A percentile compares a stretch with the other conserved stretches of the same genome.
Conservation (phyloP, 2,797 vertebrate species). For the Salarias fasciatus region DNA sequence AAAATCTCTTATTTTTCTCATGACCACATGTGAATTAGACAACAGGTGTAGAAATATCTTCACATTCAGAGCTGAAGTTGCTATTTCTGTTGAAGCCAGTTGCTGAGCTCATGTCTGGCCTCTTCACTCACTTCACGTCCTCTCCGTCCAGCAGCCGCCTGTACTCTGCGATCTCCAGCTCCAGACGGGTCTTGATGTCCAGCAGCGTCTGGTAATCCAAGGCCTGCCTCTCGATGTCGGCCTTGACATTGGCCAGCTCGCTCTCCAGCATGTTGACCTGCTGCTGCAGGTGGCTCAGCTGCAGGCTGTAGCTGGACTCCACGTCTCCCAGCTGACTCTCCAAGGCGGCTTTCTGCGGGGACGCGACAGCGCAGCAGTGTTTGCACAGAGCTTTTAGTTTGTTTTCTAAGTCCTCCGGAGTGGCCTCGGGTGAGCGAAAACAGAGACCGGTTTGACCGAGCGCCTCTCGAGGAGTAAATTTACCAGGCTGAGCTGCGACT, state of each 20-base stretch:
- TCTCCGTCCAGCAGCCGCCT: slow-evolving; percentile 85
- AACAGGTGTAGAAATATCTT: no score
- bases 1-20: no score
- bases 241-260: slow-evolving; percentile 75
- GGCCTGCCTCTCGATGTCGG: slow-evolving; percentile 78
- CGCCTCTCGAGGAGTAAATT: no score
- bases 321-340: slow-evolving; percentile 85
- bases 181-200: slow-evolving; percentile 83
- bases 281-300: slow-evolving; percentile 81
- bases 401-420: background rate
- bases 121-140: slow-evolving; percentile 7
- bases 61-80: no score
- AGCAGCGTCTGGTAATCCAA: slow-evolving; percentile 80
- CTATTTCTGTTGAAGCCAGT: no score
- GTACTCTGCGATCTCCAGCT: slow-evolving; percentile 89
- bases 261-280: slow-evolving; percentile 75
- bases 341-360: slow-evolving; percentile 84
- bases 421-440: background rate
- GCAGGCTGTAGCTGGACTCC: slow-evolving; percentile 78
- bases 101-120: background rate
- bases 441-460: no score
- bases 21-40: no score
- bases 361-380: background rate
- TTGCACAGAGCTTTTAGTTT: slow-evolving; percentile 1
- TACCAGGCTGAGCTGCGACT: slow-evolving; percentile 81